Evolutionary conservation across 2,888 invertebrate species (phyloP).

Genomic region (Bimastos eiseni): DNA sequence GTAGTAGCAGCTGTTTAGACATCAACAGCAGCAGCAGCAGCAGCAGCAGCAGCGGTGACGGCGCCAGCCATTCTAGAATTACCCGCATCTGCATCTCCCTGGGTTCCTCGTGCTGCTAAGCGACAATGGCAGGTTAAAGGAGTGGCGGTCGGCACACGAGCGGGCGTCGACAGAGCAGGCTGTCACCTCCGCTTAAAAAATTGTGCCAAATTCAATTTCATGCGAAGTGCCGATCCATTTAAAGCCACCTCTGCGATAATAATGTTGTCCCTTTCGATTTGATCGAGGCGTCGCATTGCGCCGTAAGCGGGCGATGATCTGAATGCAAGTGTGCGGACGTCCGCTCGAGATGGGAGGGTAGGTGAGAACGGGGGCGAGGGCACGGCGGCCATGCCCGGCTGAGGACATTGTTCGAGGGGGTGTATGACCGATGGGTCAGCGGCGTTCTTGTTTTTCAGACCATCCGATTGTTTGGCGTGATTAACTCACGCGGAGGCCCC

Average conservation of each 20-base stretch:
- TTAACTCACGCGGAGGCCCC: not conserved
- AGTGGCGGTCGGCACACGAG: not conserved
- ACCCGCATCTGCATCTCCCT: not conserved
- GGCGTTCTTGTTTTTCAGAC: not conserved
- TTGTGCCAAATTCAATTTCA: constrained; percentile 20
- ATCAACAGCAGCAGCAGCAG: too few species aligned
- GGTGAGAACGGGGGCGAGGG: not conserved
- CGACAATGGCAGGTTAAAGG: constrained; percentile 26
- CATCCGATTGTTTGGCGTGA: not conserved
- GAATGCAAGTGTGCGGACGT: not conserved
- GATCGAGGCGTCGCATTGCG: not conserved
- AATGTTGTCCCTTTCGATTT: constrained; percentile 23
- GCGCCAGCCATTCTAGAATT: not conserved
- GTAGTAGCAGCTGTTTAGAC: not conserved
- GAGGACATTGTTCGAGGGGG: not conserved
- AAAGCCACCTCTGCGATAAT: constrained; percentile 18
- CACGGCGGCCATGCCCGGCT: not conserved
- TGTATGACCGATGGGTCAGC: not conserved
- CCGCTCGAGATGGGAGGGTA: not conserved
- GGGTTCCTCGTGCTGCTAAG: not conserved
- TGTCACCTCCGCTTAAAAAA: constrained; percentile 25
- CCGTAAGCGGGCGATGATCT: constrained; percentile 8
- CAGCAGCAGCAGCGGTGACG: too few species aligned
- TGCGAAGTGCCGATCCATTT: constrained; percentile 9
- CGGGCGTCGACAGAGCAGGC: not conserved